Evolutionary conservation across 1,140 invertebrate species (phyloP).

Genomic region (Colletes gigas): DNA sequence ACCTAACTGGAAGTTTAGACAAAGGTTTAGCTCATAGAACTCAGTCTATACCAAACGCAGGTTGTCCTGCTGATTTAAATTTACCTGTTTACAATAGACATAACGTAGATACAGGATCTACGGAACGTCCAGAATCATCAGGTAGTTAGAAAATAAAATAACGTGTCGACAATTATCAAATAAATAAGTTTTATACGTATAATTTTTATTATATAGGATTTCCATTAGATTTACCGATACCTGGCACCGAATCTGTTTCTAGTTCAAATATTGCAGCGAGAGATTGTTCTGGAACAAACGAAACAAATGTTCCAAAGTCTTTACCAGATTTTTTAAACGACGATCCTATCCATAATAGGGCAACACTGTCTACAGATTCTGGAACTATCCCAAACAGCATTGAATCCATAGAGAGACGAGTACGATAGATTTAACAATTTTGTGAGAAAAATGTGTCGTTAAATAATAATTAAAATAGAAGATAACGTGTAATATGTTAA

Average conservation of each 20-base stretch:
- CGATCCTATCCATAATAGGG: conserved; percentile 84
- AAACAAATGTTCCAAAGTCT: conserved; percentile 82
- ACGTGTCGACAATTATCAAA: background rate
- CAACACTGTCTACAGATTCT: conserved; percentile 79
- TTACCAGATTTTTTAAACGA: conserved; percentile 88
- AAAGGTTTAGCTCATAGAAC: conserved; percentile 56
- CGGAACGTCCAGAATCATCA: conserved; percentile 60
- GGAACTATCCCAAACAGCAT: conserved; percentile 69
- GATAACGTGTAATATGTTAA: background rate
- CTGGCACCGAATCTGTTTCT: conserved; percentile 60
- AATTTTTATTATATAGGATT: conserved; percentile 62
- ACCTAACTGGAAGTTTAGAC: conserved; percentile 71
- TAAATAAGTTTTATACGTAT: background rate
- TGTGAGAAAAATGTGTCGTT: background rate
- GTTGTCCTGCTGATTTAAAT: conserved; percentile 68
- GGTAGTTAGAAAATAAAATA: conserved; percentile 46
- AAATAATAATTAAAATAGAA: background rate
- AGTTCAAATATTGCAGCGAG: conserved; percentile 32
- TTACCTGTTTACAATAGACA: conserved; percentile 64
- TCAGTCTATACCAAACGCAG: conserved; percentile 55
- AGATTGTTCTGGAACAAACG: conserved; percentile 52
- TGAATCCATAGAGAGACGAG: conserved; percentile 74
- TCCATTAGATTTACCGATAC: conserved; percentile 73
- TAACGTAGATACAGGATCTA: background rate
- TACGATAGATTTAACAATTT: conserved; percentile 44